Evolutionary conservation across 2,113 vertebrate species (phyloP).

Genomic region (Capricornis sumatraensis): DNA sequence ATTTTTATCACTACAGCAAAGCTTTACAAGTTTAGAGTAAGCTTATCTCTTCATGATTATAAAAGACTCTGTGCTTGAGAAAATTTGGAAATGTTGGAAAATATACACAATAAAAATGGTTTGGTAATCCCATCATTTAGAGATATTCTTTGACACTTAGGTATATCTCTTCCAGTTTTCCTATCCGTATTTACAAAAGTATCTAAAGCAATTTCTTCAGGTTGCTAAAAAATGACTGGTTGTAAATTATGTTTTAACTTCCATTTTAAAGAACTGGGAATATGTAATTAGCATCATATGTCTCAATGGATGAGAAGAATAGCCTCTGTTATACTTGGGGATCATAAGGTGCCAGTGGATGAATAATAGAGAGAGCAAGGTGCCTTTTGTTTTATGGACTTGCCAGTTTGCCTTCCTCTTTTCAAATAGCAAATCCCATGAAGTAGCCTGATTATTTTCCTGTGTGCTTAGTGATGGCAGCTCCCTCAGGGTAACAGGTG

Average conservation of each 20-base stretch:
- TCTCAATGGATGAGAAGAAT: not conserved
- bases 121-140: not conserved
- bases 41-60: not conserved
- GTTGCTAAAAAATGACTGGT: not conserved
- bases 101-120: not conserved
- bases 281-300: not conserved
- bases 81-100: not conserved
- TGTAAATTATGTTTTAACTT: not conserved
- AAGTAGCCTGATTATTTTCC: not conserved
- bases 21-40: not conserved
- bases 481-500: not conserved
- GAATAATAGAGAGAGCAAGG: not conserved
- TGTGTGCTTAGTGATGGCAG: not conserved
- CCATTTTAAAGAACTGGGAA: not conserved
- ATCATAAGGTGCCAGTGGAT: not conserved
- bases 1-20: conserved; percentile 21
- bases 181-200: not conserved
- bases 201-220: not conserved
- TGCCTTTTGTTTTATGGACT: not conserved
- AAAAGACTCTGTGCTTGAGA: not conserved
- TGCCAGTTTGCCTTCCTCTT: not conserved
- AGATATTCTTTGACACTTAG: not conserved
- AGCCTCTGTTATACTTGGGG: not conserved
- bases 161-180: not conserved
- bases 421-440: not conserved